Base-by-base conservation (phyloP, 1,140 invertebrate species). In the Pogonomyrmex californicus region DNA sequence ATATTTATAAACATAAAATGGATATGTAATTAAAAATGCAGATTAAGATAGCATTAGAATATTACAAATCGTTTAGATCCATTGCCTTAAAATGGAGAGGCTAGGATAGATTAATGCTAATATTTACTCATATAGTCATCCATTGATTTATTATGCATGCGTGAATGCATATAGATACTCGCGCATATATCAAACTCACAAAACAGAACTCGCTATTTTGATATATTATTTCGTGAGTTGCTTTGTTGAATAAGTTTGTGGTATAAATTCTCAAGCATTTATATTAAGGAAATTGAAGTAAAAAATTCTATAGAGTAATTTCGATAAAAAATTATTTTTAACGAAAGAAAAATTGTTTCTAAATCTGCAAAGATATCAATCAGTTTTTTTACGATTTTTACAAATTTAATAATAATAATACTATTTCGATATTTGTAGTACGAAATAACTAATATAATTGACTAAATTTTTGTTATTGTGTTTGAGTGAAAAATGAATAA, bases 81-180 rank as follows among this genome's bases (percentile, higher is more conserved):
- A 30, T 49, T 65, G 36, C 65, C 10, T 68, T 7, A 49, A 68
- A 47, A 68, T 47, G 44, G 41, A 68, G 4, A 47, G 23, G 41
- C 10, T 68, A 7, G 4, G 41, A 30, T 23, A 68, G 41, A 68
- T 68, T 68, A 68, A 12, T 68, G 41, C 65, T 47, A 68, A 68
- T 49, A 68, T 68, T 49, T 68, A 68, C 47, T 68, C 41, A 6
- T 47, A 47, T 23, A 68, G 12, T 68, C 41, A 68, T 68, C 23
- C 65, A 1, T 68, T 17, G 65, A 68, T 49, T 68, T 33, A 68
- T 68, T 68, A 68, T 68, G 41, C 65, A 68, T 49, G 47, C 65
- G 41, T n/a, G 63, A 68, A 47, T 30, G 23, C 12, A 47, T 12
- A 68, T 12, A 68, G 41, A 47, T n/a, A 66, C 41, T 66, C 41